These are phyloP conservation scores for Coregonus ussuriensis DNA, from an alignment of 2,797 vertebrate species.

Conservation along the genomic window DNA sequence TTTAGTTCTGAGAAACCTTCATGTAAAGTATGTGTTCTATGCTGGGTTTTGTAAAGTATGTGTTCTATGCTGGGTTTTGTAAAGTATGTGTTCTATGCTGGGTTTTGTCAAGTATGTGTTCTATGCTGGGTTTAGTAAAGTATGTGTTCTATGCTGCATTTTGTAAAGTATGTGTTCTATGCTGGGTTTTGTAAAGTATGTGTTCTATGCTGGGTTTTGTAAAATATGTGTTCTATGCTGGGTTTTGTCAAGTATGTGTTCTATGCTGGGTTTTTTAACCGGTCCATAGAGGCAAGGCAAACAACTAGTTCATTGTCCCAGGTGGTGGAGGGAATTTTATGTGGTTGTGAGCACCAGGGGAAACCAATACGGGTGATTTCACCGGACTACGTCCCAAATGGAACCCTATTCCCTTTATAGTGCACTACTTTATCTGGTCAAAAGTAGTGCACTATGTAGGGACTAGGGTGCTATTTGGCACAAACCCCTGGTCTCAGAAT, in stretches of 20 bases:
- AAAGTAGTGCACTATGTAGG: neutral
- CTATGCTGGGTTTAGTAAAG: no score
- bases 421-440: neutral
- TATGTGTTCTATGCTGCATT: no score
- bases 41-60: neutral
- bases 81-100: no score
- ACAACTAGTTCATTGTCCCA: slow-evolving; percentile 8
- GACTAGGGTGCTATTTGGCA: neutral
- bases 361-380: slow-evolving; percentile 21
- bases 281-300: neutral
- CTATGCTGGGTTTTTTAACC: neutral
- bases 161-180: no score
- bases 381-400: neutral
- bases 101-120: no score
- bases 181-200: no score
- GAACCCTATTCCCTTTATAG: neutral
- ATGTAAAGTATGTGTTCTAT: neutral
- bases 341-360: neutral
- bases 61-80: no score
- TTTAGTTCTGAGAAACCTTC: neutral
- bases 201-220: no score
- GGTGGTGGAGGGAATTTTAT: slow-evolving; percentile 10
- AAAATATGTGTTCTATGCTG: no score
- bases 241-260: no score
- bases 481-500: neutral